Conservation (phyloP, 2,888 invertebrate species). For the Hoplodrina ambigua region DNA sequence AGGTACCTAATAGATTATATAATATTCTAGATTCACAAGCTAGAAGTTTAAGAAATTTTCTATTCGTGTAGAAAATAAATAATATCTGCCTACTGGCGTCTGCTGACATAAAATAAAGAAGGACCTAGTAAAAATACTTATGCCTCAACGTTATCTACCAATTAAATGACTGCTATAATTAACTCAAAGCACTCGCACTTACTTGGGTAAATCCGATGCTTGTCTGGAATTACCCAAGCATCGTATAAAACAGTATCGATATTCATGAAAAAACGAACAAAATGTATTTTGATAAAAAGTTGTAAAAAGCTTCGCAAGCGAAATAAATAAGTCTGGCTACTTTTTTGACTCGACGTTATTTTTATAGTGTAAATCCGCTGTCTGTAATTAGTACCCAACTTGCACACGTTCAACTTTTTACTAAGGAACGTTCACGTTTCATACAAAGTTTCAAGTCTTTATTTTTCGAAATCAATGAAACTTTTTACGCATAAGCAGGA, state of each 20-base stretch:
- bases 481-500: too few species aligned
- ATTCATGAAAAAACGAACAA: conserved; percentile 21
- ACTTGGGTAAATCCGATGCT: conserved; percentile 11
- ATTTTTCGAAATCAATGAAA: too few species aligned
- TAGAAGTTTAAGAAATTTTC: neutral
- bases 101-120: neutral
- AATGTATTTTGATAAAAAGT: conserved; percentile 15
- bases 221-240: conserved; percentile 17
- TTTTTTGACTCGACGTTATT: conserved; percentile 12
- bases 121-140: neutral
- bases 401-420: conserved; percentile 20
- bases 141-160: neutral
- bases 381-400: conserved; percentile 5
- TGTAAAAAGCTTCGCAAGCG: neutral
- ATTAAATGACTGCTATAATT: conserved; percentile 22
- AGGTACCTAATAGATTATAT: neutral
- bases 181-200: conserved; percentile 7
- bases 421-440: neutral
- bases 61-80: neutral
- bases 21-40: neutral
- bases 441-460: too few species aligned
- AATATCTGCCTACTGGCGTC: neutral
- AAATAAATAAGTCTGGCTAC: conserved; percentile 14
- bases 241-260: conserved; percentile 8
- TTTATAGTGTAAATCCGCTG: conserved; percentile 20